phyloP scores from a whole-genome alignment of 2,113 vertebrate species.

The Microcebus ravelobensis region DNA sequence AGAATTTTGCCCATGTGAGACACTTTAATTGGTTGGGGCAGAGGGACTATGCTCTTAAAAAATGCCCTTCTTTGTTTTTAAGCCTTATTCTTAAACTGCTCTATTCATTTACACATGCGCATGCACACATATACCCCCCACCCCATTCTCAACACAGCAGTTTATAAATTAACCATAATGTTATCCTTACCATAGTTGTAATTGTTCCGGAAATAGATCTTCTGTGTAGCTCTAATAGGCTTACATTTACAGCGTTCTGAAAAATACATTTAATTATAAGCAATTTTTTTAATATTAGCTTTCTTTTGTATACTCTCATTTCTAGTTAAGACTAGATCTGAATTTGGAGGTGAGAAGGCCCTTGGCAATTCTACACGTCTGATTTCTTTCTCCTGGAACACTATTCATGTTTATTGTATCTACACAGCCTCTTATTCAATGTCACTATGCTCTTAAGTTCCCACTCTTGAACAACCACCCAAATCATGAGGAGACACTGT shows the following conservation, averaged over 20 bases:
- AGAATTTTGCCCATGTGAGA: background rate
- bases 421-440: background rate
- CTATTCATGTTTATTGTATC: background rate
- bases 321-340: background rate
- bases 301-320: background rate
- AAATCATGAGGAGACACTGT: background rate
- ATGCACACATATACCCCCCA: background rate
- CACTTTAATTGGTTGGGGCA: background rate
- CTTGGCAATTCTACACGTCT: background rate
- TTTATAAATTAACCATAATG: background rate
- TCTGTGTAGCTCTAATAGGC: constrained; percentile 88
- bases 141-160: background rate
- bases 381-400: background rate
- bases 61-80: background rate
- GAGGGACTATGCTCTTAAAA: background rate
- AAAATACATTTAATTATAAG: constrained; percentile 61
- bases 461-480: background rate
- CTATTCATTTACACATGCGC: background rate
- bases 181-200: constrained; percentile 96
- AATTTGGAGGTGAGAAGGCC: background rate
- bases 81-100: background rate
- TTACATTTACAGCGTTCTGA: constrained; percentile 95
- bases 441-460: background rate
- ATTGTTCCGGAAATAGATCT: constrained; percentile 95
- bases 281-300: background rate